Evolutionary conservation across 2,888 invertebrate species (phyloP).

Genomic region (Chesias legatella): DNA sequence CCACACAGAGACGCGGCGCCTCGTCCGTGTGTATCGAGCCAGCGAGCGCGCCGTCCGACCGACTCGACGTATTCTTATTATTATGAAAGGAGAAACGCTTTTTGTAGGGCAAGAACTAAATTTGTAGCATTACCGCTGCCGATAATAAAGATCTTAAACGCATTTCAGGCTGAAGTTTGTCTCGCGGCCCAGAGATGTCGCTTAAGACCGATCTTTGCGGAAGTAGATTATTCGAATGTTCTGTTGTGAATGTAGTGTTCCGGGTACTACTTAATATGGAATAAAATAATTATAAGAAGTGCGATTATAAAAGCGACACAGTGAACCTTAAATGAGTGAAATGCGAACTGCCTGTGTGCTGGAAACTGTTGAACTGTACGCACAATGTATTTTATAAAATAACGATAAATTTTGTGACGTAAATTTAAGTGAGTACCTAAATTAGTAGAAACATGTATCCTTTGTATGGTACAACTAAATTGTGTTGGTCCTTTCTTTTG

Average conservation of each 20-base stretch:
- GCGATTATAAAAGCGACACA: slow-evolving; percentile 35
- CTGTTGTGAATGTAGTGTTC: slow-evolving; percentile 39
- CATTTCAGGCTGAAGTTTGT: slow-evolving; percentile 77
- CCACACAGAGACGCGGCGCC: slow-evolving; percentile 47
- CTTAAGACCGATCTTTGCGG: slow-evolving; percentile 17
- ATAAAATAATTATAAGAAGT: slow-evolving; percentile 9
- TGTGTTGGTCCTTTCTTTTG: too few species aligned
- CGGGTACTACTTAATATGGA: slow-evolving; percentile 34
- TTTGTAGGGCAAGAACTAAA: slow-evolving; percentile 81
- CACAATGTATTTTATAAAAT: too few species aligned
- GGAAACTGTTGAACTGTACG: too few species aligned
- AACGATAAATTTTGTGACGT: too few species aligned
- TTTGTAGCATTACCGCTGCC: slow-evolving; percentile 75
- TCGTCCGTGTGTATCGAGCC: slow-evolving; percentile 69
- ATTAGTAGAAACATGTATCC: too few species aligned
- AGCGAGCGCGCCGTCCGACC: slow-evolving; percentile 73
- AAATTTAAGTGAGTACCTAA: too few species aligned
- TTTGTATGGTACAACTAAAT: too few species aligned
- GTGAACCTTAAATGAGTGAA: slow-evolving; percentile 36
- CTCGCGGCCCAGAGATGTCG: slow-evolving; percentile 73
- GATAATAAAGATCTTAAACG: slow-evolving; percentile 78
- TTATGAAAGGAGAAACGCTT: slow-evolving; percentile 81
- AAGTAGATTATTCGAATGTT: slow-evolving; percentile 38
- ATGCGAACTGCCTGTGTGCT: slow-evolving; percentile 16
- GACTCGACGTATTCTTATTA: slow-evolving; percentile 82